Evolutionary conservation across 2,888 invertebrate genomes (phyloP).

Genomic region (Thysanoteuthis rhombus): DNA sequence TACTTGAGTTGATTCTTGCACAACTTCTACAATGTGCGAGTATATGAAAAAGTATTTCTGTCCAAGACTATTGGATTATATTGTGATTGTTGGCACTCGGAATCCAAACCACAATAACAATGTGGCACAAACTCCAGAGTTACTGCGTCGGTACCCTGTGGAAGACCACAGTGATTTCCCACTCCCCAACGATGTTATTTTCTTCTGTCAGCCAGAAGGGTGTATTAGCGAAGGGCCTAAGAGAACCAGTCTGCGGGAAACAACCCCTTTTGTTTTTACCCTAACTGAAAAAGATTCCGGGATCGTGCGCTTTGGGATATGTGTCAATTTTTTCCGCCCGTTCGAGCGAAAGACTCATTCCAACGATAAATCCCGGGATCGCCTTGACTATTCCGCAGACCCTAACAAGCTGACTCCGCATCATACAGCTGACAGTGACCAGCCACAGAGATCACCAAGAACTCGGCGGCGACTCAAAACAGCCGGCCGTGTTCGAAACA

Average conservation of each 20-base stretch:
- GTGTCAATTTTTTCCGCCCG: conserved; percentile 97
- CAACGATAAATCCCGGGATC: conserved; percentile 48
- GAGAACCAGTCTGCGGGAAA: conserved; percentile 77
- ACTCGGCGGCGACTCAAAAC: conserved; percentile 58
- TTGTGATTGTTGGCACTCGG: conserved; percentile 94
- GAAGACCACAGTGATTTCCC: conserved; percentile 97
- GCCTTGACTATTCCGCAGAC: conserved; percentile 46
- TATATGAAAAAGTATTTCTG: conserved; percentile 69
- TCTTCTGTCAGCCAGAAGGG: conserved; percentile 99
- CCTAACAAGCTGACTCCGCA: conserved; percentile 40
- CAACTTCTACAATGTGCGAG: conserved; percentile 43
- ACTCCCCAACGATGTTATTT: conserved; percentile 96
- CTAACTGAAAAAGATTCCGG: conserved; percentile 99
- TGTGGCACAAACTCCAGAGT: conserved; percentile 84
- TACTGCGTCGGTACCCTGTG: conserved; percentile 88
- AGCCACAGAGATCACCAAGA: conserved; percentile 56
- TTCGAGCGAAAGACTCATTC: conserved; percentile 69
- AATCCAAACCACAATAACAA: conserved; percentile 71
- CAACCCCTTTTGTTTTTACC: conserved; percentile 96
- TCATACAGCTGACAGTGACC: conserved; percentile 45
- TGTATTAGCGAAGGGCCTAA: conserved; percentile 88
- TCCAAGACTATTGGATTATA: conserved; percentile 82
- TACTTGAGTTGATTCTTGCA: background rate
- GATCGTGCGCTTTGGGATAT: conserved; percentile 83
- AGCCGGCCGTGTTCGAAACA: conserved; percentile 74